Base-by-base conservation (phyloP, 1,140 invertebrate genomes). In the Hypothenemus hampei region DNA sequence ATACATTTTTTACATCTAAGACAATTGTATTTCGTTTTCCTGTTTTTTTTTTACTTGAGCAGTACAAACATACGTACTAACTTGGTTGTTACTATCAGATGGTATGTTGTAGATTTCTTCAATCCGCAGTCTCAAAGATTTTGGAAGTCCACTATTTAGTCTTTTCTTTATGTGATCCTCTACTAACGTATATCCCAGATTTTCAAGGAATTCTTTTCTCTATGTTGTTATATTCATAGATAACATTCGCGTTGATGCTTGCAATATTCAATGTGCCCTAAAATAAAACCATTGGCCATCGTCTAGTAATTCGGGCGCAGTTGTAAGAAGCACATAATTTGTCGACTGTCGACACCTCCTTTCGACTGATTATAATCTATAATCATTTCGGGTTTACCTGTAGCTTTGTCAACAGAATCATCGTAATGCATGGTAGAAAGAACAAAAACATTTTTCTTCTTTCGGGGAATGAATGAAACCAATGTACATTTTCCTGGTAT, bases 221-320 rank as follows among this genome's bases (percentile, higher is more conserved):
- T 18, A 36, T 22, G 19, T 41, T 43, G 36, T 52, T 43, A 13
- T 6, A 31, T 22, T 36, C 13, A 20, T 33, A 52, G 4, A 53
- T 37, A 10, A 54, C 24, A 45, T 44, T 46, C 11, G 43, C n/a
- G 21, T 59, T 56, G 20, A 51, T 50, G 8, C 8, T 19, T 4
- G 40, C 15, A 35, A 56, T 40, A 49, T 55, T 53, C 33, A 59
- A 19, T 24, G 45, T 21, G 24, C 51, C 33, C 26, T 55, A 59
- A 55, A 59, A 59, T 23, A 49, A 26, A 31, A 39, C 44, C 44
- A 43, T 55, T 19, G 57, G 52, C 49, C 57, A 58, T 6, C 57
- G 37, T 19, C 11, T 26, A n/a, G 41, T 59, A 36, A 31, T 13
- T 35, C 52, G 48, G 15, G 37, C 8, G 18, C 23, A 45, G 48